phyloP scores from a whole-genome alignment of 2,888 invertebrate species.

The Caenorhabditis imperialis region DNA sequence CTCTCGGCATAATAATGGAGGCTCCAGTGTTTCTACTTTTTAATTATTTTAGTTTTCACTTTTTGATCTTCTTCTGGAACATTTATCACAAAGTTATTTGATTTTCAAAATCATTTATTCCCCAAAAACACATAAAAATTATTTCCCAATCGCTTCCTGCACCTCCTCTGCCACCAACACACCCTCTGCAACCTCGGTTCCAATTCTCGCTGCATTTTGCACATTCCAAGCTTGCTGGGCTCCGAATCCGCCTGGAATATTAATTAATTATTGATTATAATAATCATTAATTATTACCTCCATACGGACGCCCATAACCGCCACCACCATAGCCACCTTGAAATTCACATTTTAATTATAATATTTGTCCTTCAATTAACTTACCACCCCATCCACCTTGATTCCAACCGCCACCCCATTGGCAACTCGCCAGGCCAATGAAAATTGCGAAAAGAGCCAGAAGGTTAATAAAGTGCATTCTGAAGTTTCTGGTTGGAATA shows the following conservation, averaged over 20 bases:
- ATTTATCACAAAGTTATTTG: no score
- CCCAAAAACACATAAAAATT: no score
- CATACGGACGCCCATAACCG: neutral
- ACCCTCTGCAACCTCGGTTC: constrained; percentile 36
- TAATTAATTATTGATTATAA: neutral
- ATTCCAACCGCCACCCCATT: constrained; percentile 43
- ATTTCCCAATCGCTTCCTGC: constrained; percentile 26
- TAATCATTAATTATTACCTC: constrained; percentile 7
- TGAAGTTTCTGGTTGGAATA: neutral
- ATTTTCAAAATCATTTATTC: no score
- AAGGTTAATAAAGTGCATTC: neutral
- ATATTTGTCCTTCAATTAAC: no score
- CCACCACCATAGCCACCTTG: constrained; percentile 20
- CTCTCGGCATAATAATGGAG: no score
- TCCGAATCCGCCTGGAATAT: constrained; percentile 22
- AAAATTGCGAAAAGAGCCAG: neutral
- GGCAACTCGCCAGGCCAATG: constrained; percentile 1
- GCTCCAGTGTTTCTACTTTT: no score
- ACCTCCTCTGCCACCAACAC: constrained; percentile 39
- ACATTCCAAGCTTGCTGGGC: constrained; percentile 34
- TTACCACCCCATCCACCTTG: constrained; percentile 4
- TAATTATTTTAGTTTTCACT: no score
- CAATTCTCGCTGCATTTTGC: constrained; percentile 36
- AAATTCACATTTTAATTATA: no score
- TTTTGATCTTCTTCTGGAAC: no score